Evolutionary conservation across 2,113 vertebrate genomes (phyloP).

Genomic region (Falcunculus frontatus): DNA sequence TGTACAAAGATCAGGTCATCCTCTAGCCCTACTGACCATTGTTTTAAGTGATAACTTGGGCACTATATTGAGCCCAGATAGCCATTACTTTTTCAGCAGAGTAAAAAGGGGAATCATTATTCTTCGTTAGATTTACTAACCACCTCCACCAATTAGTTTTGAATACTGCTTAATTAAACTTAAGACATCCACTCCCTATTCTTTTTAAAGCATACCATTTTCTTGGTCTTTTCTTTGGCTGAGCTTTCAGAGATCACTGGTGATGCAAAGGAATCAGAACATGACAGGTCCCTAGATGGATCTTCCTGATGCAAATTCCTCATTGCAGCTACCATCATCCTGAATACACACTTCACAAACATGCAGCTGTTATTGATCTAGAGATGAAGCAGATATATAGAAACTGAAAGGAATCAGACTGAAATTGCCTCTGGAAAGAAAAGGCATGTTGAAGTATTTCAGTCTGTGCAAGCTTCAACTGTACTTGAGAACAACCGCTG

Average conservation of each 20-base stretch:
- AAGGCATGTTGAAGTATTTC: not conserved
- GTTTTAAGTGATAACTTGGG: not conserved
- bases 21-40: not conserved
- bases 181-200: not conserved
- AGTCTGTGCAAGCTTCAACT: not conserved
- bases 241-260: not conserved
- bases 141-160: not conserved
- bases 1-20: not conserved
- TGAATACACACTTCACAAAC: not conserved
- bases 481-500: not conserved
- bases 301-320: not conserved
- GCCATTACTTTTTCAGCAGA: not conserved
- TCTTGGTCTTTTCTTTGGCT: not conserved
- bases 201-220: not conserved
- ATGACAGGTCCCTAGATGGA: not conserved
- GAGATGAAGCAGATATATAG: not conserved
- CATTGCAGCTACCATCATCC: not conserved
- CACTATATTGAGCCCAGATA: not conserved
- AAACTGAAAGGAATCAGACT: not conserved
- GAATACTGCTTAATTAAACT: not conserved
- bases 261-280: not conserved
- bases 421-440: not conserved
- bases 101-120: not conserved
- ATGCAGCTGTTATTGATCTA: not conserved
- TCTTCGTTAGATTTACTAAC: not conserved